A percentile compares a stretch with the other conserved stretches of the same genome.
These are phyloP conservation scores for Cervus canadensis DNA, from an alignment of 2,113 vertebrate species.

Conservation along the genomic window DNA sequence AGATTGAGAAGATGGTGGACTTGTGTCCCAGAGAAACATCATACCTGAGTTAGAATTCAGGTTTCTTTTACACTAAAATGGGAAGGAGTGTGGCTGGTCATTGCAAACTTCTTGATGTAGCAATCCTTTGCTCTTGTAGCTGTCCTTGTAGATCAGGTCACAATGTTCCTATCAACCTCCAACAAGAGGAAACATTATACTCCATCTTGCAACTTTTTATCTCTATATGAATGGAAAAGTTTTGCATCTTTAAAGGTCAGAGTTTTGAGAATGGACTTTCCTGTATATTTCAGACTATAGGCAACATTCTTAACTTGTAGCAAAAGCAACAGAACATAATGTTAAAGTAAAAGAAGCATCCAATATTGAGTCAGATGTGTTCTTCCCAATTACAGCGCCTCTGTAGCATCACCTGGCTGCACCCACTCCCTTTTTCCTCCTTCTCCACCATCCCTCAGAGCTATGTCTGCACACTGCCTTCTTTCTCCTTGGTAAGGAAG, in stretches of 20 bases:
- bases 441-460: not conserved
- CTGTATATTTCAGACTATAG: not conserved
- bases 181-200: not conserved
- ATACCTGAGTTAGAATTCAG: not conserved
- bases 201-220: not conserved
- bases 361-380: not conserved
- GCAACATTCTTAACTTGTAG: not conserved
- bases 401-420: not conserved
- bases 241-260: not conserved
- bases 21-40: not conserved
- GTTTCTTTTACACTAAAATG: not conserved
- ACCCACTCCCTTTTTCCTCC: not conserved
- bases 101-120: not conserved
- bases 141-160: not conserved
- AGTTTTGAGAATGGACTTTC: not conserved
- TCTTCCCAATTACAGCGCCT: not conserved
- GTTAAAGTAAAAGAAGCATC: not conserved
- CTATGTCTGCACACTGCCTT: not conserved
- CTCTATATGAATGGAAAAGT: not conserved
- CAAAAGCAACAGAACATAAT: not conserved
- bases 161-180: not conserved
- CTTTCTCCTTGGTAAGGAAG: not conserved
- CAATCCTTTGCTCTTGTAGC: not conserved
- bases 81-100: not conserved
- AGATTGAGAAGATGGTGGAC: not conserved